These are phyloP conservation scores for Desmodus rotundus DNA, from an alignment of 2,113 vertebrate species.

Conservation along the genomic window DNA sequence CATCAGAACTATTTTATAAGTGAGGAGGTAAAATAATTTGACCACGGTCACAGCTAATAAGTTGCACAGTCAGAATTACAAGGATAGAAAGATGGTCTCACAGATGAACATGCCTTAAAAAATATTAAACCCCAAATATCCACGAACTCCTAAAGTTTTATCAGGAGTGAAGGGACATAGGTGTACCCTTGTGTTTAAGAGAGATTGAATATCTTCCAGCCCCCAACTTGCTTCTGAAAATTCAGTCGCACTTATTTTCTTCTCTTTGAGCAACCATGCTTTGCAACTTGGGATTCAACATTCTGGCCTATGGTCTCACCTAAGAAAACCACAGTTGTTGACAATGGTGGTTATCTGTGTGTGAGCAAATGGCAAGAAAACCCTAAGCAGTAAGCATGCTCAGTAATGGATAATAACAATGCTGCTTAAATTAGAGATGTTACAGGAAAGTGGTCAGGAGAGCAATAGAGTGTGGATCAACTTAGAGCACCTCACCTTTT, in stretches of 20 bases:
- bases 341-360: neutral
- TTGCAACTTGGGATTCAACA: neutral
- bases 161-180: neutral
- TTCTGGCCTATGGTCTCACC: neutral
- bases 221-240: neutral
- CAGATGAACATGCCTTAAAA: neutral
- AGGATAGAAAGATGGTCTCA: neutral
- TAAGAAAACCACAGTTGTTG: neutral
- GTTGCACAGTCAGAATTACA: neutral
- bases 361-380: neutral
- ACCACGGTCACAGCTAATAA: neutral
- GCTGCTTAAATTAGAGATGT: neutral
- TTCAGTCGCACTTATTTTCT: neutral
- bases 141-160: neutral
- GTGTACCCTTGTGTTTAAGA: neutral
- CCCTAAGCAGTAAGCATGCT: neutral
- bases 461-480: neutral
- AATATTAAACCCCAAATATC: slow-evolving; percentile 11
- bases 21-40: neutral
- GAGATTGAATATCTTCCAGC: neutral
- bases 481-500: neutral
- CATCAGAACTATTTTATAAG: neutral
- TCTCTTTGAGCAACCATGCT: neutral
- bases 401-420: neutral
- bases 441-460: neutral